These are phyloP conservation scores for Sylvicola cinctus DNA, from an alignment of 2,888 invertebrate genomes.

Conservation along the genomic window DNA sequence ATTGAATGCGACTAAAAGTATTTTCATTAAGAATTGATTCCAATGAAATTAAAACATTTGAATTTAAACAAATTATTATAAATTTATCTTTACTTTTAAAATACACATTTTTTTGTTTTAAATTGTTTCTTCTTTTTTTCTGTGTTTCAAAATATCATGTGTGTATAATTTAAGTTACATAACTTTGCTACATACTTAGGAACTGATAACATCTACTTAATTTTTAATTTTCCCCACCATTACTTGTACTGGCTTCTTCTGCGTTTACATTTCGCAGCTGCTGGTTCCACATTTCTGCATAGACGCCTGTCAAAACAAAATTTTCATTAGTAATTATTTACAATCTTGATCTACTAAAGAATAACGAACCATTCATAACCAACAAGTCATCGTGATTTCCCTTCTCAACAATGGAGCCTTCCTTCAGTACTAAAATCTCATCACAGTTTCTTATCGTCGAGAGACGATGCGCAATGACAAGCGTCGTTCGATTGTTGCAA, in stretches of 20 bases:
- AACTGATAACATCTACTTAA: too few relatives aligned
- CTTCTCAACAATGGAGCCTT: conserved; percentile 71
- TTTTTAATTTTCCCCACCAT: too few relatives aligned
- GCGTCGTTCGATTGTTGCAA: conserved; percentile 71
- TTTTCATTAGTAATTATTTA: too few relatives aligned
- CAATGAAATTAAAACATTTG: neutral
- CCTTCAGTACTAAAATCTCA: conserved; percentile 79
- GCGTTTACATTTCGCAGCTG: conserved; percentile 35
- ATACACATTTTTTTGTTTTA: too few relatives aligned
- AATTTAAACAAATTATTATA: too few relatives aligned
- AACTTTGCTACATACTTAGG: too few relatives aligned
- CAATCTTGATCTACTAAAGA: too few relatives aligned
- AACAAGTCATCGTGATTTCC: neutral
- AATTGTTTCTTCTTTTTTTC: too few relatives aligned
- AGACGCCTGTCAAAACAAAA: conserved; percentile 42
- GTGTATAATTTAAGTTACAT: too few relatives aligned
- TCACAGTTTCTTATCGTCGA: conserved; percentile 91
- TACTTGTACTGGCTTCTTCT: conserved; percentile 7
- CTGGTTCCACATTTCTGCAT: conserved; percentile 85
- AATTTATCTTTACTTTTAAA: too few relatives aligned
- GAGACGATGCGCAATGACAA: conserved; percentile 84
- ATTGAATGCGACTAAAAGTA: neutral
- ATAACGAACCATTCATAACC: neutral
- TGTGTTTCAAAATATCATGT: too few relatives aligned
- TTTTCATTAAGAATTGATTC: neutral